Percentiles rank a stretch among this genome's conserved stretches.
Evolutionary conservation across 2,797 vertebrate genomes (phyloP).

Genomic region (Dendrocincla fuliginosa): DNA sequence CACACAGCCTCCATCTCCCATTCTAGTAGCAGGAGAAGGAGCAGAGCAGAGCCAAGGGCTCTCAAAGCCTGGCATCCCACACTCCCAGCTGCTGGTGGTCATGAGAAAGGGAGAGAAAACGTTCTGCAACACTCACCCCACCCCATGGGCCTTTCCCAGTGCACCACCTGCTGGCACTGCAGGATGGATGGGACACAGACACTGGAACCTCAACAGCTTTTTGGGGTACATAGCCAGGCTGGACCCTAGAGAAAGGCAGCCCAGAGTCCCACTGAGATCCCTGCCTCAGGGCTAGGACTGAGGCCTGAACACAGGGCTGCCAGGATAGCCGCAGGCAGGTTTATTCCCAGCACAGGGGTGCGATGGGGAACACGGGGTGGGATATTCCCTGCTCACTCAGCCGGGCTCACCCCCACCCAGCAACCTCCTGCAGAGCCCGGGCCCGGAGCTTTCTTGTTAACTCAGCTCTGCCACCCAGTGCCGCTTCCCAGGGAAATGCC

Average conservation of each 20-base stretch:
- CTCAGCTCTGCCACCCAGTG: conserved; percentile 57
- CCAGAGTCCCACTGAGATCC: fast-evolving
- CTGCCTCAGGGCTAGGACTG: neutral
- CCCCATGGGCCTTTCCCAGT: neutral
- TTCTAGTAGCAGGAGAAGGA: neutral
- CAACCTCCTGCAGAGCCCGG: neutral
- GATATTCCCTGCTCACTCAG: neutral
- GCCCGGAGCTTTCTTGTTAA: neutral
- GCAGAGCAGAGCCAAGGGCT: neutral
- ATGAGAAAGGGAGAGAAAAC: neutral
- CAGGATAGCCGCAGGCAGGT: neutral
- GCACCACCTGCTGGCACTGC: neutral
- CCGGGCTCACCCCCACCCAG: neutral
- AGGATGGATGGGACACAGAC: fast-evolving
- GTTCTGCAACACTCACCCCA: neutral
- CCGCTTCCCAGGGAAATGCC: conserved; percentile 73
- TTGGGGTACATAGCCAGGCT: neutral
- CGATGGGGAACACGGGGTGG: neutral
- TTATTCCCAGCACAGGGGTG: neutral
- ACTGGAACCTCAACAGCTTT: neutral
- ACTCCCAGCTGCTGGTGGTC: neutral
- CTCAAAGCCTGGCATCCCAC: neutral
- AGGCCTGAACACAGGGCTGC: neutral
- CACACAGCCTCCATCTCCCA: neutral
- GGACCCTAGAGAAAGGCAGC: neutral